These are phyloP conservation scores for Macrobrachium nipponense DNA, from an alignment of 1,140 invertebrate genomes.

Conservation along the genomic window DNA sequence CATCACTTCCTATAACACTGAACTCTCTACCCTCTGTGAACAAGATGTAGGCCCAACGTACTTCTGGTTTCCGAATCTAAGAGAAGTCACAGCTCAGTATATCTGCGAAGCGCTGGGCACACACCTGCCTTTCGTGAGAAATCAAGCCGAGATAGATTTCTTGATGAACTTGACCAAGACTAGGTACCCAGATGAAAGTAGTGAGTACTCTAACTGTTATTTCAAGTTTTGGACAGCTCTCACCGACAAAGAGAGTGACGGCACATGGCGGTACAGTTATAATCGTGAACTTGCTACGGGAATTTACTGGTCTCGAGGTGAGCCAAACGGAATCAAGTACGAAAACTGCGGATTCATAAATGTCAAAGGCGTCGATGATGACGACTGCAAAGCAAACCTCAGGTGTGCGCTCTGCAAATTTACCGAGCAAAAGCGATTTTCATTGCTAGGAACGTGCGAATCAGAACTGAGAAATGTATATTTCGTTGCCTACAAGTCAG, in stretches of 20 bases:
- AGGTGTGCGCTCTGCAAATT: not conserved
- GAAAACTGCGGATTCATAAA: not conserved
- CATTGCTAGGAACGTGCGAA: not conserved
- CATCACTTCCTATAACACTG: constrained; percentile 13
- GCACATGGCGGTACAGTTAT: not conserved
- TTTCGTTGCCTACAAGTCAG: not conserved
- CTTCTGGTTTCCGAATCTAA: constrained; percentile 38
- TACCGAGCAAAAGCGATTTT: not conserved
- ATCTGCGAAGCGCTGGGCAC: constrained; percentile 35
- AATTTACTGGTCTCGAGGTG: not conserved
- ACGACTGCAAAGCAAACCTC: constrained; percentile 1
- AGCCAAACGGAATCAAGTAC: not conserved
- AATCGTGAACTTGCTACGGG: not conserved
- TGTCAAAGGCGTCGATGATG: not conserved
- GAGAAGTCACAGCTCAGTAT: constrained; percentile 19
- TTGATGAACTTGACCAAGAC: not conserved
- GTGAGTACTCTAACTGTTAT: not conserved
- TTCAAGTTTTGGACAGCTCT: not conserved
- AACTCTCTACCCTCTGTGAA: constrained; percentile 14
- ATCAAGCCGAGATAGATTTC: too few species aligned
- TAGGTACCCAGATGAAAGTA: not conserved
- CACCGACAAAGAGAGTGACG: constrained; percentile 5
- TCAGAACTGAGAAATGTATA: not conserved
- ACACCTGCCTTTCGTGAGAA: not conserved
- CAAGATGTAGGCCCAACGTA: constrained; percentile 27